These are phyloP conservation scores for Drosophila borborema DNA, from an alignment of 2,888 invertebrate genomes.

Conservation along the genomic window DNA sequence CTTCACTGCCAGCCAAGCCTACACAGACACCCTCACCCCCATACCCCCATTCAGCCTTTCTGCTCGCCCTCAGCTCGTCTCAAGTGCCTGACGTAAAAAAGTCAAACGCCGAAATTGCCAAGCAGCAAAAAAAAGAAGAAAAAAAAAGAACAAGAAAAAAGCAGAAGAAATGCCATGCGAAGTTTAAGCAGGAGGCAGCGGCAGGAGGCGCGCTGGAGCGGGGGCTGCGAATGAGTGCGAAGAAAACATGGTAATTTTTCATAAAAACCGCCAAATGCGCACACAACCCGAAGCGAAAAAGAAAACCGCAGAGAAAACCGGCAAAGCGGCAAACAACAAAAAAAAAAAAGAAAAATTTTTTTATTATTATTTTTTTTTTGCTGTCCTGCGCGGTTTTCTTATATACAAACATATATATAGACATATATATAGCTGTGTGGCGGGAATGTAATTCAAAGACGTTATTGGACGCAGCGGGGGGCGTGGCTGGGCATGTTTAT, in stretches of 20 bases:
- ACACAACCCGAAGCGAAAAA: constrained; percentile 73
- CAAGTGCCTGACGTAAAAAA: constrained; percentile 76
- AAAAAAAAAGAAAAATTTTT: background rate
- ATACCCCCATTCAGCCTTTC: background rate
- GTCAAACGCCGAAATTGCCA: constrained; percentile 78
- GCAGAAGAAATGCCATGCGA: constrained; percentile 52
- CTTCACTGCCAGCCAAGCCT: constrained; percentile 51
- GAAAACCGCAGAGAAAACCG: constrained; percentile 55
- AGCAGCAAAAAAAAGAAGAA: constrained; percentile 27
- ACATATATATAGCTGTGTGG: constrained; percentile 22
- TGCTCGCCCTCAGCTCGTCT: constrained; percentile 49
- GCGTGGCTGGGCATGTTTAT: constrained; percentile 73
- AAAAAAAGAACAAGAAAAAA: constrained; percentile 20
- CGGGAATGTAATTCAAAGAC: constrained; percentile 70
- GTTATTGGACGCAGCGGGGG: constrained; percentile 46
- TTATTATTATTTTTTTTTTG: constrained; percentile 42
- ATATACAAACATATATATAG: constrained; percentile 7
- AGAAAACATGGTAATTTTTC: constrained; percentile 80
- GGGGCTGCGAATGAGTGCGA: constrained; percentile 71
- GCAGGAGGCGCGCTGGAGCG: background rate
- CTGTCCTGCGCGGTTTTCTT: constrained; percentile 67
- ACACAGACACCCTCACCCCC: constrained; percentile 1
- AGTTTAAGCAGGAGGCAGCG: constrained; percentile 17
- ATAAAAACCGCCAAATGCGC: constrained; percentile 81
- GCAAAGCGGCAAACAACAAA: constrained; percentile 53